Evolutionary conservation across 64 coral and sea anemone species (phyloP), one percentile per base, ranked within the genome.

Genomic region (Cladopsammia gracilis): DNA sequence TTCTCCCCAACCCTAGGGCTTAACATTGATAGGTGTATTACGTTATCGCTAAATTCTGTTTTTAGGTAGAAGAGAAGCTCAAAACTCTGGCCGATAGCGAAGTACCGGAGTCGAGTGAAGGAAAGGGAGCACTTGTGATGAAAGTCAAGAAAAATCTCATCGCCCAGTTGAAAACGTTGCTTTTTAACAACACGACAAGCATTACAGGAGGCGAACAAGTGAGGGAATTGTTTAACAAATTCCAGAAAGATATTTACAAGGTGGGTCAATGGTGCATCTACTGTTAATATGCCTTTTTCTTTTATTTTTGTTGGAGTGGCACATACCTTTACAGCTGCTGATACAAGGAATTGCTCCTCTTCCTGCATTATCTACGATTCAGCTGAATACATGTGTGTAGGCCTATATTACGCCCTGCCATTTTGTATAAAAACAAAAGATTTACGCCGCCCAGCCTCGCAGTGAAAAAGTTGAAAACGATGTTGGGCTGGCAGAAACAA

Each of bases 161-260:
- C 23, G 45, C 2, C 15, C 67, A 79, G 43, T 69, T 96, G 6
- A 86, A 86, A 5, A 88, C 67, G 20, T 60, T 96, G 22, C 47
- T 96, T 8, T 96, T 96, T 53, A 96, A 78, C 86, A 96, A 96
- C 72, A 96, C 86, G 3, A 64, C 90, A 5, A 46, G 79, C 78
- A 77, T 12, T 6, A 20, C 19, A 16, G 95, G 95, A 6, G 95
- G 95, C 16, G 95, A 96, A 10, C 59, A 93, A 48, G 95, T 96
- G 4, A 72, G 95, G 2, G 11, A 85, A 22, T 58, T 92, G 11
- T 83, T 96, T 51, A 65, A 70, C 18, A 0, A 26, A 19, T 96
- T 96, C 61, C 83, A 89, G 19, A 61, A 67, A 1, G 9, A 57
- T 16, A 25, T 96, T 75, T 34, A 89, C 6, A 25, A 64, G 79